Conservation (phyloP, 2,797 vertebrate species). For the Eulemur rubriventer region DNA sequence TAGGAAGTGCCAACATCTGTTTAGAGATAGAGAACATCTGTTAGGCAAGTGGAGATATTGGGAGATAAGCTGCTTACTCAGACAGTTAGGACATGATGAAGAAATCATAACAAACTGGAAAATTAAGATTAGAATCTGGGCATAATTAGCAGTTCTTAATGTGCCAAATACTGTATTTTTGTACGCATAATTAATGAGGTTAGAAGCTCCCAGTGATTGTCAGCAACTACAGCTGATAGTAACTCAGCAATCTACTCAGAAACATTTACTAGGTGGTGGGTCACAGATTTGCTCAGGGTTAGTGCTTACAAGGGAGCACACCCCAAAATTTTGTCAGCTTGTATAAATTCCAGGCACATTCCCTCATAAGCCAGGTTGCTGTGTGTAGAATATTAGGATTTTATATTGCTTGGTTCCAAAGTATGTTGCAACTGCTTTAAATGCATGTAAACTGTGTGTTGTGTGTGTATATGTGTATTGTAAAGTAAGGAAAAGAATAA, state of each 20-base stretch:
- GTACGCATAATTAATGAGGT: conserved; percentile 82
- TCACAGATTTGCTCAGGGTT: background rate
- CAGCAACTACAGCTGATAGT: conserved; percentile 70
- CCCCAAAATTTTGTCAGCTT: background rate
- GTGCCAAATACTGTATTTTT: conserved; percentile 79
- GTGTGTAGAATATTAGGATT: background rate
- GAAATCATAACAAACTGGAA: conserved; percentile 80
- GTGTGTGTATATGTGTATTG: background rate
- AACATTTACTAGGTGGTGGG: conserved; percentile 8
- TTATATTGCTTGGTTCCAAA: background rate
- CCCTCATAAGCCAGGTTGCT: background rate
- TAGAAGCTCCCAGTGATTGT: conserved; percentile 75
- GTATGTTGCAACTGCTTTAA: background rate
- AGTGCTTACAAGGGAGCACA: background rate
- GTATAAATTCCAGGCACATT: background rate
- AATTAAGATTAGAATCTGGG: conserved; percentile 82
- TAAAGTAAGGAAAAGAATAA: background rate
- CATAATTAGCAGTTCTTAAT: conserved; percentile 83
- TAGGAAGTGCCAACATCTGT: conserved; percentile 82
- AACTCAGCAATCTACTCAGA: conserved; percentile 75
- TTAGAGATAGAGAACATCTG: conserved; percentile 81
- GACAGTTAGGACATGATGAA: conserved; percentile 82
- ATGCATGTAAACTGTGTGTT: background rate
- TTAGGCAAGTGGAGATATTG: conserved; percentile 67
- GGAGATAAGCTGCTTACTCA: conserved; percentile 81